Percentiles rank a stretch among this genome's conserved stretches.
phyloP scores from a whole-genome alignment of 2,113 vertebrate genomes.

The Numida meleagris region DNA sequence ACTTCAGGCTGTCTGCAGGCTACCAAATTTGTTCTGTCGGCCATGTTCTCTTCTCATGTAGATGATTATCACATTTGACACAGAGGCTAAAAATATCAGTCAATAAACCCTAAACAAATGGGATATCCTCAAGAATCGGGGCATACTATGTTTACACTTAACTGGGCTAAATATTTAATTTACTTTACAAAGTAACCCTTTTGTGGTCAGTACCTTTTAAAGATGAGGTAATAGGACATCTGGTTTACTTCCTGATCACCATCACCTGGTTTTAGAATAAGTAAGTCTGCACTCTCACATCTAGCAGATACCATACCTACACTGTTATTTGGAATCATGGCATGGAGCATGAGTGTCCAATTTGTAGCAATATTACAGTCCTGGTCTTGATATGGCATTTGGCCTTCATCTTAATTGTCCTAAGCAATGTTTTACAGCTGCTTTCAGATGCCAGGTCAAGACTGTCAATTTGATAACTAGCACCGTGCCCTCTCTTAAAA shows the following conservation, averaged over 20 bases:
- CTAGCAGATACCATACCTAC: neutral
- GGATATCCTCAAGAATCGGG: neutral
- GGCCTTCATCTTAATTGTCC: conserved; percentile 69
- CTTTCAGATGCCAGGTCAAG: conserved; percentile 68
- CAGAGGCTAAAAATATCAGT: neutral
- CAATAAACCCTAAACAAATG: neutral
- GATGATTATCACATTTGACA: neutral
- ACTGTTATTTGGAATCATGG: conserved; percentile 9
- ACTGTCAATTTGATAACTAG: conserved; percentile 74
- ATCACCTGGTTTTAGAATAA: conserved; percentile 25
- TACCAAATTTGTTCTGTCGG: neutral
- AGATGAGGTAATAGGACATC: conserved; percentile 5
- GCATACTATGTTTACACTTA: neutral
- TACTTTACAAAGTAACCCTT: neutral
- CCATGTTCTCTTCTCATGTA: neutral
- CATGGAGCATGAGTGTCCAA: neutral
- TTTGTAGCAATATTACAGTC: conserved; percentile 19
- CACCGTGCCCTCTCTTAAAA: conserved; percentile 64
- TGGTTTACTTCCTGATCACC: conserved; percentile 9
- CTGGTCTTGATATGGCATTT: conserved; percentile 28
- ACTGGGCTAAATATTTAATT: neutral
- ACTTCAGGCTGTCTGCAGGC: neutral
- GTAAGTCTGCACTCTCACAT: neutral
- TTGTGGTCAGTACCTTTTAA: neutral
- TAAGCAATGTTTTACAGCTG: conserved; percentile 65